Evolutionary conservation across 2,113 vertebrate genomes (phyloP), one percentile per base, ranked within the genome.

Genomic region (Trachemys scripta): DNA sequence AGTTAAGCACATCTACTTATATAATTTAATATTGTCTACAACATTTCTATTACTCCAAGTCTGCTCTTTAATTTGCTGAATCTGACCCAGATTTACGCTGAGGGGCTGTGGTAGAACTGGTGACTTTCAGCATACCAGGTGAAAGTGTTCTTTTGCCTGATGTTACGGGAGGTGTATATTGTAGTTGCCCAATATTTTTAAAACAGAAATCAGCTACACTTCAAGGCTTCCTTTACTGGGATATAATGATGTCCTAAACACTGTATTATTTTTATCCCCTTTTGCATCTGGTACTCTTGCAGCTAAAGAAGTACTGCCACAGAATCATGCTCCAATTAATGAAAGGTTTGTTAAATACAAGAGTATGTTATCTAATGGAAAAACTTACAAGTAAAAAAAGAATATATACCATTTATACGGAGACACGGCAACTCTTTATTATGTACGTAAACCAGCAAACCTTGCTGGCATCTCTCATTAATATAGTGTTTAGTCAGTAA

Each of bases 171-270:
- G 85, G 85, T 89, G 35, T 80, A 85, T 80, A 87, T 69, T 91
- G 95, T 88, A 85, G 85, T 84, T 88, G 85, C 4, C 57, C 87
- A 82, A 45, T 94, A 95, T 96, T 97, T 97, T 96, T 97, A 95
- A 96, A 92, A 69, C 2, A 29, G 8, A 80, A 93, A 31, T 90
- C 87, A 93, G 75, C 75, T 87, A 83, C 95, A 96, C 90, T 97
- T 97, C 92, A 96, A 97, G 94, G 95, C 88, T 92, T 96, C 47
- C 85, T 91, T 97, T 85, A 84, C 82, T 96, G 82, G 80, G 85
- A 85, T 79, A 95, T 25, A 82, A 93, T 76, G 82, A 96, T 90
- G 88, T 95, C 93, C 75, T 88, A 57, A 96, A 89, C 17, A 82
- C 54, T 87, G 50, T 56, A 53, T 57, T 38, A 90, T 94, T 96